Evolutionary conservation across 2,888 invertebrate genomes (phyloP).

Genomic region (Bombylius discolor): DNA sequence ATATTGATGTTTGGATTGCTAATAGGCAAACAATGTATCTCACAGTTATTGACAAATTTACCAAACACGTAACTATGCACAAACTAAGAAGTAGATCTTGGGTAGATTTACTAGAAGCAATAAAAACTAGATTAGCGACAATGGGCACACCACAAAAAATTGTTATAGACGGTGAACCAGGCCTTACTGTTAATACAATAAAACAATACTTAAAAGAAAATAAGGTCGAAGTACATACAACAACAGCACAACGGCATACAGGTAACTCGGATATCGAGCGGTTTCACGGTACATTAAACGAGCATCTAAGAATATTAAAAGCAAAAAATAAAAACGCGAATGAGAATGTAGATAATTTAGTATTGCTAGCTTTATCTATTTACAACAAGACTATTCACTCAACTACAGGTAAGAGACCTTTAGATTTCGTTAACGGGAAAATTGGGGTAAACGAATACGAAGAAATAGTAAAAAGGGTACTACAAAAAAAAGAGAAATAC

Average conservation of each 20-base stretch:
- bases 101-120: too few species aligned
- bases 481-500: too few species aligned
- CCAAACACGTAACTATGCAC: constrained; percentile 6
- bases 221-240: constrained; percentile 2
- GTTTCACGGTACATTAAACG: constrained; percentile 10
- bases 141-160: constrained; percentile 5
- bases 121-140: constrained; percentile 7
- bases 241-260: constrained; percentile 4
- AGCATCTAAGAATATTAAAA: constrained; percentile 6
- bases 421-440: not conserved
- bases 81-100: too few species aligned
- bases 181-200: not conserved
- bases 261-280: constrained; percentile 8
- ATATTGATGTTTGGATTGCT: constrained; percentile 5
- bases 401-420: not conserved
- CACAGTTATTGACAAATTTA: constrained; percentile 7
- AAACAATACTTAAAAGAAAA: constrained; percentile 3
- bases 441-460: not conserved
- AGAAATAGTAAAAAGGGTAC: too few species aligned
- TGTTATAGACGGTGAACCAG: constrained; percentile 5
- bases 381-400: constrained; percentile 2
- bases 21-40: constrained; percentile 4
- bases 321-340: not conserved
- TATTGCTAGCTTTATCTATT: not conserved
- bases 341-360: constrained; percentile 2